Evolutionary conservation across 2,888 invertebrate genomes (phyloP).

Genomic region (Clitarchus hookeri): DNA sequence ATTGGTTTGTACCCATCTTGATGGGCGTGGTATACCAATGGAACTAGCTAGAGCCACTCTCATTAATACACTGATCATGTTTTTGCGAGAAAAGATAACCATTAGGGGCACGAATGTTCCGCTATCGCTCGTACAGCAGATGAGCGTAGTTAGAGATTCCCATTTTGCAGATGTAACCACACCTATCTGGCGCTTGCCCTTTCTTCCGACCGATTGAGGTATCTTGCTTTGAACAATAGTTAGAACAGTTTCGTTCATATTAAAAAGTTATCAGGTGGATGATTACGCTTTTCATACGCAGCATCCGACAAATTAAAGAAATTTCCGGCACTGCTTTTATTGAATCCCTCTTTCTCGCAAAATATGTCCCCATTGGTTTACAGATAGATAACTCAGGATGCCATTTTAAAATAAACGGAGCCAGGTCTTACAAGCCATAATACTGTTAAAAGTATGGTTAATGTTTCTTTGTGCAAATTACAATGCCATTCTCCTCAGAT

Average conservation of each 20-base stretch:
- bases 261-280: neutral
- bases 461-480: neutral
- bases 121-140: neutral
- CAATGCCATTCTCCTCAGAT: neutral
- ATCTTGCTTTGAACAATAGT: constrained; percentile 2
- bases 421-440: neutral
- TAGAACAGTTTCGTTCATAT: neutral
- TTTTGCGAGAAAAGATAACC: neutral
- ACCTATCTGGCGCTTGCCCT: neutral
- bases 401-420: neutral
- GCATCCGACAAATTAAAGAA: neutral
- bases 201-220: neutral
- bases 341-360: neutral
- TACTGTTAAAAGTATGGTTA: neutral
- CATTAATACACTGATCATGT: neutral
- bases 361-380: neutral
- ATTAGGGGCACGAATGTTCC: neutral
- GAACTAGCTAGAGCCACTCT: neutral
- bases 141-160: neutral
- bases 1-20: neutral
- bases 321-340: neutral
- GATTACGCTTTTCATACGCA: neutral
- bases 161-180: neutral
- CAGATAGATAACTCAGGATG: neutral
- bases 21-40: neutral